Evolutionary conservation across 2,797 vertebrate species (phyloP).

Genomic region (Eulemur mongoz): DNA sequence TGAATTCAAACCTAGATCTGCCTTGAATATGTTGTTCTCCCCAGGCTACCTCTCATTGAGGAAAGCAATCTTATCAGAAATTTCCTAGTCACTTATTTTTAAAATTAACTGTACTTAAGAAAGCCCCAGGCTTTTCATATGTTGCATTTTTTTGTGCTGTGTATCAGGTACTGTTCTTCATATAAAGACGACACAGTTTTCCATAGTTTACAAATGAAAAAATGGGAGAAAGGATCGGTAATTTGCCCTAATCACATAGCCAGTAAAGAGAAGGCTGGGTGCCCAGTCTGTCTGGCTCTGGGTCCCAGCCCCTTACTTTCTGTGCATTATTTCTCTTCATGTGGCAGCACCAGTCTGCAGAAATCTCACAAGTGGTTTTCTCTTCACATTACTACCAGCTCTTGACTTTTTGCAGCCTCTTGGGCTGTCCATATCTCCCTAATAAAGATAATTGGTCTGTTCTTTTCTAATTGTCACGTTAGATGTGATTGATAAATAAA

Average conservation of each 20-base stretch:
- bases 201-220: background rate
- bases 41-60: background rate
- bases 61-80: background rate
- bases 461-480: background rate
- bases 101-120: background rate
- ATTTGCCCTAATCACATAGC: background rate
- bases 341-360: background rate
- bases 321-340: background rate
- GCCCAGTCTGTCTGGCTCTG: background rate
- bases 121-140: background rate
- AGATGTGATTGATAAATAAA: background rate
- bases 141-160: background rate
- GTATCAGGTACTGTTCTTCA: background rate
- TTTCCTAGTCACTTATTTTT: background rate
- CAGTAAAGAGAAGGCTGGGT: background rate
- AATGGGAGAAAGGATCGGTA: background rate
- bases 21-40: background rate
- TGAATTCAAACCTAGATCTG: background rate
- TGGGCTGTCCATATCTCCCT: background rate
- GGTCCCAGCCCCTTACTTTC: background rate
- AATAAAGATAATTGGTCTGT: background rate
- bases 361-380: background rate
- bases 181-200: background rate
- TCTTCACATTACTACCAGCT: background rate
- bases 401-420: background rate